phyloP scores from a whole-genome alignment of 2,888 invertebrate genomes.

The Tuberolachnus salignus region DNA sequence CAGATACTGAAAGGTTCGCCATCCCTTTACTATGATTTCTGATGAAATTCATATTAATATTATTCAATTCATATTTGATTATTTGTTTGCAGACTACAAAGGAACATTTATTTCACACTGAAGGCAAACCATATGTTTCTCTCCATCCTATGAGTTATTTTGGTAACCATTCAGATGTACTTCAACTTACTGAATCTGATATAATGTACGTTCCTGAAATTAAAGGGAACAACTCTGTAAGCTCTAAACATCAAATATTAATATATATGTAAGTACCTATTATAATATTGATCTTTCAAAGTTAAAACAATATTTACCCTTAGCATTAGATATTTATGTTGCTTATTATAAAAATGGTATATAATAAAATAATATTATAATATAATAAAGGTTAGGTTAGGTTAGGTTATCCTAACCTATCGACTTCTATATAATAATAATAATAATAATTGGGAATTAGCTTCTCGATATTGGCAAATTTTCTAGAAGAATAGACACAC shows the following conservation, averaged over 20 bases:
- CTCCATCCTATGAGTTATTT: constrained; percentile 91
- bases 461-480: too few relatives aligned
- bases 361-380: too few relatives aligned
- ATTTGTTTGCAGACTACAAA: constrained; percentile 68
- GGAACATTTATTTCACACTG: constrained; percentile 84
- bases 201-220: constrained; percentile 71
- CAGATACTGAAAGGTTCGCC: too few relatives aligned
- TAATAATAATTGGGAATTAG: too few relatives aligned
- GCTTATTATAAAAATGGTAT: too few relatives aligned
- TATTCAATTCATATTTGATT: background rate
- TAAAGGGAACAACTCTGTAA: constrained; percentile 74
- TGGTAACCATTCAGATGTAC: constrained; percentile 77
- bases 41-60: background rate
- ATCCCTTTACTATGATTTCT: background rate
- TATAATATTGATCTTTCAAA: too few relatives aligned
- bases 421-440: too few relatives aligned
- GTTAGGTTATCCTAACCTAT: too few relatives aligned
- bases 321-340: too few relatives aligned
- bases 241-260: constrained; percentile 83
- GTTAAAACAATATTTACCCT: background rate
- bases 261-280: constrained; percentile 77
- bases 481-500: too few relatives aligned
- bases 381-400: too few relatives aligned
- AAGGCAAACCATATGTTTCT: constrained; percentile 85
- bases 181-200: constrained; percentile 79